Base-by-base conservation (phyloP, 2,888 invertebrate genomes). In the Melieria crassipennis region DNA sequence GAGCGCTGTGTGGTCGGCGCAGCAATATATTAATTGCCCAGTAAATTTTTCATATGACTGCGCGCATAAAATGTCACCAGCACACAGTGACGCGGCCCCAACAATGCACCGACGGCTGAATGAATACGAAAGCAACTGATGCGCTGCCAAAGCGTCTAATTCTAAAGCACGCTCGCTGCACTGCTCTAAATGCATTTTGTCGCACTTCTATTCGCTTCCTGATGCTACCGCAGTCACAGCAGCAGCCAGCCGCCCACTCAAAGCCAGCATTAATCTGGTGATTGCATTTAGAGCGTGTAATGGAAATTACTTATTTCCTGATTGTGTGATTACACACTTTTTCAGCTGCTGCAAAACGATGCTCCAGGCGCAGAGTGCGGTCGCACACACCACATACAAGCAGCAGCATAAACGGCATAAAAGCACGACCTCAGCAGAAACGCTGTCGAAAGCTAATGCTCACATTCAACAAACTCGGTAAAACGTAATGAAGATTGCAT, bases 401-500 rank as follows among this genome's bases (percentile, higher is more conserved):
- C 68, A 71, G 71, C 73, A 69, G 75, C 70, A 66, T 66, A 69
- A 61, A 69, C 66, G 69, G 70, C 68, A 57, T 64, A 43, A 58
- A 58, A 42, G 58, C 58, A 58, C 57, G 48, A 58, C 58, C 47
- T n/a, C 60, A 60, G 60, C 60, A 50, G 16, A 61, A 43, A 30
- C 57, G 43, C 45, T 30, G 30, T 45, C 42, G 11, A 7, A 47
- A 50, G 52, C 52, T 30, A 30, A 30, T 30, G 30, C 30, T 30
- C 9, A 1, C 3, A 46, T 64, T 60, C 73, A 68, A 76, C 75
- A 78, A 78, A 75, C 77, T 74, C 78, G 77, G 77, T 77, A 77
- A 78, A 79, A 75, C 76, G 77, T 84, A 85, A 85, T 84, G 85
- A 85, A 81, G 80, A 78, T 80, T 85, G 84, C 83, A 84, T 84